Conservation (phyloP, 2,113 vertebrate species). For the Psilopsiagon aurifrons region DNA sequence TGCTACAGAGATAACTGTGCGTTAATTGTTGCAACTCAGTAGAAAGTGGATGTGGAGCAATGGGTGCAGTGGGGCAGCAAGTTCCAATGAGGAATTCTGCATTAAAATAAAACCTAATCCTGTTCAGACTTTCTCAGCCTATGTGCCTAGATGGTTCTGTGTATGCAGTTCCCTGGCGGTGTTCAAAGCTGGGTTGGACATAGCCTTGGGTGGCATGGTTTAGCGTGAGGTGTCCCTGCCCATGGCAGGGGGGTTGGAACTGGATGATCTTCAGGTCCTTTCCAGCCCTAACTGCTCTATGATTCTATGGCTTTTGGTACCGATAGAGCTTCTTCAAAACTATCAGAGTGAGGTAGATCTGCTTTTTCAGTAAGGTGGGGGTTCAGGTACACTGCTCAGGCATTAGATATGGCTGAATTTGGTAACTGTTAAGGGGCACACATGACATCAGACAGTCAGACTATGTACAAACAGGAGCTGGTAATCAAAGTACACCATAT, state of each 20-base stretch:
- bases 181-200: not conserved
- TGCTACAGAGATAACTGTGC: not conserved
- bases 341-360: not conserved
- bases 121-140: not conserved
- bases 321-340: not conserved
- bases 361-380: not conserved
- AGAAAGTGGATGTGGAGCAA: not conserved
- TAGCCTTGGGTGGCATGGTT: not conserved
- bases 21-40: not conserved
- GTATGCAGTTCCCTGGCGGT: not conserved
- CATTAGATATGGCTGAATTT: not conserved
- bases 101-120: not conserved
- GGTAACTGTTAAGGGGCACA: not conserved
- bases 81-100: not conserved
- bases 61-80: not conserved
- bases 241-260: not conserved
- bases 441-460: not conserved
- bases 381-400: not conserved
- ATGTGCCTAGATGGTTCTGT: not conserved
- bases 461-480: not conserved
- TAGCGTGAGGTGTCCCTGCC: not conserved
- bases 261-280: not conserved
- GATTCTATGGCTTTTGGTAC: not conserved
- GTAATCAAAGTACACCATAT: not conserved
- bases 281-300: not conserved